Percentiles rank a stretch among this genome's conserved stretches.
phyloP scores from a whole-genome alignment of 2,888 invertebrate genomes.

The Acleris laterana region DNA sequence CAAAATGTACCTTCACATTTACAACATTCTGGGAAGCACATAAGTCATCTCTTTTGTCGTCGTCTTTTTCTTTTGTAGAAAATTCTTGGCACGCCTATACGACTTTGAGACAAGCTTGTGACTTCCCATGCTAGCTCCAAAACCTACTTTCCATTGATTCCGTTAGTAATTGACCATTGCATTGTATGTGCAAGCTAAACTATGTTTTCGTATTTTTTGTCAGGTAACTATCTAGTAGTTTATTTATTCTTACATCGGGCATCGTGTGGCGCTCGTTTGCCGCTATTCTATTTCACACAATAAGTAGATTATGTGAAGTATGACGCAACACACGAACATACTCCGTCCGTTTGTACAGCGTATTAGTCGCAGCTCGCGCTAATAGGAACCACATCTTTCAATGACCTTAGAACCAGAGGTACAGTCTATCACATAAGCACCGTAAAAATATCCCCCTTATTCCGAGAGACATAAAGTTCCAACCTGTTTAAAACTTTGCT shows the following conservation, averaged over 20 bases:
- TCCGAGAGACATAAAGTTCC: conserved; percentile 1
- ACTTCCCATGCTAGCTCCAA: neutral
- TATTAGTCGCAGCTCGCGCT: conserved; percentile 33
- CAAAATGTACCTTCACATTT: too few relatives aligned
- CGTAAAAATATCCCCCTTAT: conserved; percentile 14
- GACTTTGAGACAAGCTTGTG: neutral
- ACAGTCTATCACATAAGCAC: conserved; percentile 6
- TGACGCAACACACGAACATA: conserved; percentile 34
- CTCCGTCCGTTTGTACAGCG: conserved; percentile 27
- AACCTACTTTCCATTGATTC: neutral
- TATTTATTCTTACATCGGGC: conserved; percentile 24
- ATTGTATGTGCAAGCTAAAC: neutral
- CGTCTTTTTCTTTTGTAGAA: neutral
- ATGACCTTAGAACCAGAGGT: conserved; percentile 33
- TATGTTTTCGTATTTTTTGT: conserved; percentile 4
- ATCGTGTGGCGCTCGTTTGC: conserved; percentile 35
- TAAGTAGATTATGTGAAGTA: conserved; percentile 37
- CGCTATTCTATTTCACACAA: conserved; percentile 37
- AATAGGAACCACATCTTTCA: conserved; percentile 38
- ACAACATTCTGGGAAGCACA: too few relatives aligned
- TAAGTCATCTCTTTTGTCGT: too few relatives aligned
- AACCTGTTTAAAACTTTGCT: neutral
- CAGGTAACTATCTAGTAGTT: neutral
- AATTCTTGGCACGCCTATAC: neutral
- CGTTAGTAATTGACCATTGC: neutral